Evolutionary conservation across 2,797 vertebrate species (phyloP).

Genomic region (Neoniphon sammara): DNA sequence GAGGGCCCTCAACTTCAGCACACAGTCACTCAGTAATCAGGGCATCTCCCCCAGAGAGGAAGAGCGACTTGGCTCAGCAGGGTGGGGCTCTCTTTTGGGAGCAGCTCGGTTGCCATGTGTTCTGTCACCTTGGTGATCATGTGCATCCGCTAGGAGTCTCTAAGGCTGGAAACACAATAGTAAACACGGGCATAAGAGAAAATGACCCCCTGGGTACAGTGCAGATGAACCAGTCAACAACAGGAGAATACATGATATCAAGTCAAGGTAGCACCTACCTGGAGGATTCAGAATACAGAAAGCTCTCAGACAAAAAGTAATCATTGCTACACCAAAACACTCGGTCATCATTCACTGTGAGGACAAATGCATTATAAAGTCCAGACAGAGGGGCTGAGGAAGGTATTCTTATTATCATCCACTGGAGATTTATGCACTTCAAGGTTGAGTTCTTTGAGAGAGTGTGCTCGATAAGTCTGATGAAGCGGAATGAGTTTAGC

Average conservation of each 20-base stretch:
- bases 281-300: slow-evolving; percentile 53
- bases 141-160: slow-evolving; percentile 53
- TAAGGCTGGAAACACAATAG: slow-evolving; percentile 59
- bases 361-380: slow-evolving; percentile 70
- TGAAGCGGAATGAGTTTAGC: slow-evolving; percentile 79
- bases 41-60: slow-evolving; percentile 80
- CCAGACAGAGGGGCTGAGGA: slow-evolving; percentile 63
- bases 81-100: slow-evolving; percentile 67
- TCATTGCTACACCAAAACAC: slow-evolving; percentile 55
- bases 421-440: slow-evolving; percentile 76
- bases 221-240: slow-evolving; percentile 57
- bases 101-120: slow-evolving; percentile 69
- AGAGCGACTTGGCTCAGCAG: slow-evolving; percentile 45
- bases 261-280: slow-evolving; percentile 51
- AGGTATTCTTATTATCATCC: slow-evolving; percentile 74
- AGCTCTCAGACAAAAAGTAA: slow-evolving; percentile 66
- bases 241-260: slow-evolving; percentile 32
- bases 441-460: slow-evolving; percentile 76
- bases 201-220: slow-evolving; percentile 35
- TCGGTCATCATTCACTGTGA: slow-evolving; percentile 64
- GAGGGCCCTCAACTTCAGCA: slow-evolving; percentile 74
- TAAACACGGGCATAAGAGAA: slow-evolving; percentile 34
- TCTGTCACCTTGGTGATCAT: slow-evolving; percentile 75
- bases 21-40: slow-evolving; percentile 83
- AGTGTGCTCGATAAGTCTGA: slow-evolving; percentile 77